Conservation (phyloP, 2,113 vertebrate species). For the Tenebrosternarchus preto region DNA sequence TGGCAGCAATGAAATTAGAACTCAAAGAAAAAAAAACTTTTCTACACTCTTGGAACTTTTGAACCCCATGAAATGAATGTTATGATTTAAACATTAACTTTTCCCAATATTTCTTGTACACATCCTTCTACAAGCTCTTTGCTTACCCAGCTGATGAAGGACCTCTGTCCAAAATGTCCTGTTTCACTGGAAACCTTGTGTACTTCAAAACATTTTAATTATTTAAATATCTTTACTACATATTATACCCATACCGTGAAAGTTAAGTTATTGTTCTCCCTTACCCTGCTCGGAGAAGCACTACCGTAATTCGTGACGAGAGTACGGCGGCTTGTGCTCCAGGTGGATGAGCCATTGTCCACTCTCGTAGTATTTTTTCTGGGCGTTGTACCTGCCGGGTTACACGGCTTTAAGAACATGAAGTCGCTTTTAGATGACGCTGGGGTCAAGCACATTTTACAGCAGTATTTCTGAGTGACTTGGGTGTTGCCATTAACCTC, state of each 20-base stretch:
- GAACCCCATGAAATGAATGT: too few species aligned
- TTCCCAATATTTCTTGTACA: too few species aligned
- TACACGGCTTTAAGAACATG: slow-evolving; percentile 88
- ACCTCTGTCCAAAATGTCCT: too few species aligned
- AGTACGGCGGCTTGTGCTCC: slow-evolving; percentile 65
- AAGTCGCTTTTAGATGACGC: slow-evolving; percentile 86
- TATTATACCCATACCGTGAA: not conserved
- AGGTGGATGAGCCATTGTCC: slow-evolving; percentile 69
- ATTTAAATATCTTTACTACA: too few species aligned
- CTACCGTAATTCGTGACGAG: slow-evolving; percentile 61
- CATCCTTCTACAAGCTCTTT: too few species aligned
- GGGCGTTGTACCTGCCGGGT: slow-evolving; percentile 62
- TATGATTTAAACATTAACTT: too few species aligned
- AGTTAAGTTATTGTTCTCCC: not conserved
- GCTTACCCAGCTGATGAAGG: too few species aligned
- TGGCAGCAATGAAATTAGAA: too few species aligned
- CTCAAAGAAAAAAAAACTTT: too few species aligned
- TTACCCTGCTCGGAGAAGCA: slow-evolving; percentile 74
- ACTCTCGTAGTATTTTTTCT: slow-evolving; percentile 78
- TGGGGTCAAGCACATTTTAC: slow-evolving; percentile 84
- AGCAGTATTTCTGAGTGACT: slow-evolving; percentile 79
- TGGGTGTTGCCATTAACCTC: slow-evolving; percentile 64
- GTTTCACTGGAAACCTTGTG: too few species aligned
- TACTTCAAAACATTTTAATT: too few species aligned
- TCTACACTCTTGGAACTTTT: too few species aligned